Evolutionary conservation across 1,140 invertebrate species (phyloP).

Genomic region (Penaeus vannamei): DNA sequence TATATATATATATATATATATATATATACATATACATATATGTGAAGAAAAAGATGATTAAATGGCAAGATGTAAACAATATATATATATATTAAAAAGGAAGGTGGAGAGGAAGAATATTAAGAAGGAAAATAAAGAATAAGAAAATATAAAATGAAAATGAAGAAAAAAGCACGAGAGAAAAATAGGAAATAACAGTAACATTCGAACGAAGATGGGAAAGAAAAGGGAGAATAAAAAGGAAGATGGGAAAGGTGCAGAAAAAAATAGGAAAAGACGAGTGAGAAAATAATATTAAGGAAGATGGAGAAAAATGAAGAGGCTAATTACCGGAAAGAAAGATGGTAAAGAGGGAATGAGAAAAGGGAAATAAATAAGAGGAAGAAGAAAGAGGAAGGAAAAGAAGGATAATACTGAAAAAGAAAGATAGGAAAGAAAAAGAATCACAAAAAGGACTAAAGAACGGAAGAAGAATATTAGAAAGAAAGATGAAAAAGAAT

Average conservation of each 20-base stretch:
- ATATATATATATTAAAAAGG: too few species aligned
- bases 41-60: too few species aligned
- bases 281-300: too few species aligned
- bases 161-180: background rate
- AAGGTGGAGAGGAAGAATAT: too few species aligned
- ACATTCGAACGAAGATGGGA: too few species aligned
- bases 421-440: background rate
- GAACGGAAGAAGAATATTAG: background rate
- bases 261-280: background rate
- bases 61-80: too few species aligned
- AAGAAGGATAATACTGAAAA: background rate
- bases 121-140: too few species aligned
- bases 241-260: background rate
- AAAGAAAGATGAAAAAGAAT: background rate
- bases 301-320: background rate
- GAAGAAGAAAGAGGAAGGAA: background rate
- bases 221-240: background rate
- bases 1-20: too few species aligned
- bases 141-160: too few species aligned
- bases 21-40: too few species aligned
- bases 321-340: background rate
- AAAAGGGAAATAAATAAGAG: background rate
- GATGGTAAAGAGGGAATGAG: background rate
- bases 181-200: background rate
- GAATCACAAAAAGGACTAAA: background rate